Conservation (phyloP, 2,113 vertebrate genomes). For the Callorhinus ursinus region DNA sequence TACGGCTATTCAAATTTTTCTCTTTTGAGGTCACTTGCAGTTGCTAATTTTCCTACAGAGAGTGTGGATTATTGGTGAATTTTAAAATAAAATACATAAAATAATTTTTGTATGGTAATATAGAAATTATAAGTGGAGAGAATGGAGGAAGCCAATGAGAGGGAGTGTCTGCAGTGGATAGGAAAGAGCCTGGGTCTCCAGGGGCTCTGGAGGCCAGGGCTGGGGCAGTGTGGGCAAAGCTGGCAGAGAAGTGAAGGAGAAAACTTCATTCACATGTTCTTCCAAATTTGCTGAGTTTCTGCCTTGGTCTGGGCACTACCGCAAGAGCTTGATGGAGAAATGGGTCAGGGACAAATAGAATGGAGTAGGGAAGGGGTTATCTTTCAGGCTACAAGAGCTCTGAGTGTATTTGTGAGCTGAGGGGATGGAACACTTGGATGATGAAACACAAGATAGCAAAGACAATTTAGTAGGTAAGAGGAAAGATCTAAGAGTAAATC, state of each 20-base stretch:
- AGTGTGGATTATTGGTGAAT: not conserved
- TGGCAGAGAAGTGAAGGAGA: not conserved
- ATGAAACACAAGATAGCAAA: not conserved
- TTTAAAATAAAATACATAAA: not conserved
- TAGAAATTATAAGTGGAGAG: not conserved
- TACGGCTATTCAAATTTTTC: not conserved
- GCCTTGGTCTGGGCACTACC: not conserved
- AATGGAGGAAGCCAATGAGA: not conserved
- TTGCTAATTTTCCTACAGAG: not conserved
- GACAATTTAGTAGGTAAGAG: not conserved
- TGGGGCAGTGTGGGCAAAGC: not conserved
- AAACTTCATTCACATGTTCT: not conserved
- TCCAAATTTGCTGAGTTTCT: not conserved
- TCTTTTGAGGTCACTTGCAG: not conserved
- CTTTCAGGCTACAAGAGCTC: not conserved
- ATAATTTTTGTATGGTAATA: not conserved
- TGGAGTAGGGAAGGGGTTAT: not conserved
- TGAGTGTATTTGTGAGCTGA: not conserved
- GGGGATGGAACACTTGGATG: not conserved
- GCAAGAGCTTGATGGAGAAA: not conserved
- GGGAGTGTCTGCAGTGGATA: not conserved
- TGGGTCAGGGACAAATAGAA: not conserved
- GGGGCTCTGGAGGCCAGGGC: not conserved
- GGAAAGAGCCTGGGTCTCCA: not conserved
- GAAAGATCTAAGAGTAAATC: not conserved